A percentile compares a stretch with the other conserved stretches of the same genome.
These are phyloP conservation scores for Hepsetus odoe DNA, from an alignment of 2,113 vertebrate species.

Conservation along the genomic window DNA sequence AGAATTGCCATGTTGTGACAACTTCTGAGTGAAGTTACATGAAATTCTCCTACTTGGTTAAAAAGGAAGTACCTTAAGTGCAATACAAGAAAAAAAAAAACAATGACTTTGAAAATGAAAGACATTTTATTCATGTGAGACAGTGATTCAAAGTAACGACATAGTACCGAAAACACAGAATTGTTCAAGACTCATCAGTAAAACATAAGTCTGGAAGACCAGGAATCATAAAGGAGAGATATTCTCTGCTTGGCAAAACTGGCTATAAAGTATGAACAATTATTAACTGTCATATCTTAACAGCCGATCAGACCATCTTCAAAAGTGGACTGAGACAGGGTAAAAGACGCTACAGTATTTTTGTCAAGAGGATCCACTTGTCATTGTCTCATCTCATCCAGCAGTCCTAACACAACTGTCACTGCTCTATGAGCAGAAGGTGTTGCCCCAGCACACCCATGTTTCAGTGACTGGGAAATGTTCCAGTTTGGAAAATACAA, in stretches of 20 bases:
- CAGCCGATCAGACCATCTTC: constrained; percentile 29
- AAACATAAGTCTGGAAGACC: too few species aligned
- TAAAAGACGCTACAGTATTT: constrained; percentile 31
- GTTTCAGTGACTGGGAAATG: constrained; percentile 82
- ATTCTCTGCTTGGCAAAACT: constrained; percentile 12
- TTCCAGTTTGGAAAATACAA: constrained; percentile 86
- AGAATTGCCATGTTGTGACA: constrained; percentile 12
- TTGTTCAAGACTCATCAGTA: constrained; percentile 19
- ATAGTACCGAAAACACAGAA: constrained; percentile 27
- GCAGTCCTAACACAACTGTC: constrained; percentile 63
- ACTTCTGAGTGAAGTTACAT: constrained; percentile 19
- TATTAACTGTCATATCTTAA: constrained; percentile 25
- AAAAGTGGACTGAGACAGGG: constrained; percentile 35
- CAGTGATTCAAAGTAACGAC: constrained; percentile 38
- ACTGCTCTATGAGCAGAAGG: constrained; percentile 71
- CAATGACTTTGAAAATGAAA: constrained; percentile 17
- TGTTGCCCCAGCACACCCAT: constrained; percentile 75
- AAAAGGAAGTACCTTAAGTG: constrained; percentile 26
- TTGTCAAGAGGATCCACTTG: not conserved
- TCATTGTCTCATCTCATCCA: constrained; percentile 32
- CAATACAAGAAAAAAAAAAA: constrained; percentile 38
- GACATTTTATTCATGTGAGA: constrained; percentile 25
- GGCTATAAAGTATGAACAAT: constrained; percentile 28
- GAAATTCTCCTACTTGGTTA: constrained; percentile 14
- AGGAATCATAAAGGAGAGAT: constrained; percentile 32